Base-by-base conservation (phyloP, 2,888 invertebrate genomes). In the Cartodere bifasciata region DNA sequence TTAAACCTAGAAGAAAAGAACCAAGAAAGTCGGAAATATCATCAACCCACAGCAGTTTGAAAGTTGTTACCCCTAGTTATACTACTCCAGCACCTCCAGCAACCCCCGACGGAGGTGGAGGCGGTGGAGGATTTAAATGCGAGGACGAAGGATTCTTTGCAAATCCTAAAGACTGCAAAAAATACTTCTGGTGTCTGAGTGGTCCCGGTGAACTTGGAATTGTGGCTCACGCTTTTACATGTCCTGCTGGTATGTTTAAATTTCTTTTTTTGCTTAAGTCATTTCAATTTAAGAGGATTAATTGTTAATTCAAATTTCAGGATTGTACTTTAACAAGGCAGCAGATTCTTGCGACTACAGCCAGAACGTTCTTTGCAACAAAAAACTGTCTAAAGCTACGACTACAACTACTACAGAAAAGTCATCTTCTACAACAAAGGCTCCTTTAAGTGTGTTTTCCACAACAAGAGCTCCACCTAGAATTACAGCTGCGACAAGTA, bases 131-230 rank as follows among this genome's bases (percentile, higher is more conserved):
- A 52, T 91, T 91, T 60, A 85, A 85, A 54, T 91, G 91, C 55
- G 80, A 76, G 46, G 90, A 91, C 41, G 91, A 91, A 64, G 91
- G 91, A 2, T 91, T 91, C 65, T 91, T 77, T 63, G 77, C 79
- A 10, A 88, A 91, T 62, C 90, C 90, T 0, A 72, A 84, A 22
- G 90, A 91, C 58, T 91, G 91, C 59, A 87, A 88, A 56, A 90
- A 90, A 55, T 91, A 91, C 53, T 91, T 85, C 63, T 91, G 91
- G 90, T 91, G 91, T 53, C 63, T 91, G 40, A 87, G 87, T 53
- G 86, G 86, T 3, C 81, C 88, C 1, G 84, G 88, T 1, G 83
- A 87, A 49, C 67, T 87, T 11, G 91, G 90, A 38, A 80, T 91
- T 28, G 83, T 91, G 3, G 88, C 87, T 0, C 87, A 91, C 63